Conservation (phyloP, 2,797 vertebrate genomes). For the Parauchenoglanis ngamensis region DNA sequence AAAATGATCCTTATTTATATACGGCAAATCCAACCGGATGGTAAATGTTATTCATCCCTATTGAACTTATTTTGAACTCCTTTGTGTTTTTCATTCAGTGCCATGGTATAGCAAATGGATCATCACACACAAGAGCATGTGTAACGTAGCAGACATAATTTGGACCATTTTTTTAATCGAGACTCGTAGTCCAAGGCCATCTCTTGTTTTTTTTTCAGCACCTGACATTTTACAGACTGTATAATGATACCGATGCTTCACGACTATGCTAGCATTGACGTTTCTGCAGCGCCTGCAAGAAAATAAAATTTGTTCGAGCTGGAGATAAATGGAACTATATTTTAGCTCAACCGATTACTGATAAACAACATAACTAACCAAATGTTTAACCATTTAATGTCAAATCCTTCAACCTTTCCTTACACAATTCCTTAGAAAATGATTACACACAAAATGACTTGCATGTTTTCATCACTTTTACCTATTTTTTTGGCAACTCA, state of each 20-base stretch:
- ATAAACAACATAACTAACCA: background rate
- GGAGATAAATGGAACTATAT: background rate
- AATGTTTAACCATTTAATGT: background rate
- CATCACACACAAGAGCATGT: conserved; percentile 19
- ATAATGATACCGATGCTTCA: conserved; percentile 59
- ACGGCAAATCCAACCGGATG: background rate
- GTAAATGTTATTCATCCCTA: background rate
- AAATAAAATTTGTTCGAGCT: conserved; percentile 16
- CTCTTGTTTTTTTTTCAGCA: conserved; percentile 58
- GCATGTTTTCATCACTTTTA: background rate
- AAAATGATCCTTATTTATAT: background rate
- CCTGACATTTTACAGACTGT: conserved; percentile 64
- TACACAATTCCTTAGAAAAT: background rate
- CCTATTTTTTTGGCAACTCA: background rate
- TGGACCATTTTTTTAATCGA: conserved; percentile 45
- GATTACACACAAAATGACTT: background rate
- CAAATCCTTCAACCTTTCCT: background rate
- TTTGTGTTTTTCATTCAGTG: conserved; percentile 6
- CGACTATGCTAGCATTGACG: conserved; percentile 56
- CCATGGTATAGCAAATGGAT: background rate
- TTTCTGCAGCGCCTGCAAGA: conserved; percentile 55
- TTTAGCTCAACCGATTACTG: background rate
- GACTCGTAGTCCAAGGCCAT: conserved; percentile 56
- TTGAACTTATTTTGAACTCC: background rate
- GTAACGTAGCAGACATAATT: conserved; percentile 60